Conservation (phyloP, 2,888 invertebrate species). For the Melieria crassipennis region DNA sequence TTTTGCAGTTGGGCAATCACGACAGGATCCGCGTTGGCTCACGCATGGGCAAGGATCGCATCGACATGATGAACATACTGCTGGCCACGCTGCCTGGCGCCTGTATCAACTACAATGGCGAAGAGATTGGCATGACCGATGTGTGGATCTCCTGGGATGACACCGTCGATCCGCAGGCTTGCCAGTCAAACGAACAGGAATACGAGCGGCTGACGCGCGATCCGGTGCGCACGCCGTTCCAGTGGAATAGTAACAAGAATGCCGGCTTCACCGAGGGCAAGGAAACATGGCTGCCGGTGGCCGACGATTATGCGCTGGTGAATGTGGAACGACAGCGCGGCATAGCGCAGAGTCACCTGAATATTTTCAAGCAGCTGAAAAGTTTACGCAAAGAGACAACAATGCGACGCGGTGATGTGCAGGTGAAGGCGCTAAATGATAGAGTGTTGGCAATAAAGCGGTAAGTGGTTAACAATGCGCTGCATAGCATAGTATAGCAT, state of each 20-base stretch:
- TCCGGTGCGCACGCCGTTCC: slow-evolving; percentile 72
- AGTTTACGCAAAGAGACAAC: slow-evolving; percentile 66
- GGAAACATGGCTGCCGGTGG: slow-evolving; percentile 63
- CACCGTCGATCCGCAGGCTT: slow-evolving; percentile 72
- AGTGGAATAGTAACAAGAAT: slow-evolving; percentile 68
- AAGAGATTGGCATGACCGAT: slow-evolving; percentile 76
- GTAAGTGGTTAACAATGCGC: slow-evolving; percentile 42
- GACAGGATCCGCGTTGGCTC: slow-evolving; percentile 76
- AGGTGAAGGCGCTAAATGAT: slow-evolving; percentile 59
- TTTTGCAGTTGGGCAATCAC: slow-evolving; percentile 77
- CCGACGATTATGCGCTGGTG: slow-evolving; percentile 69
- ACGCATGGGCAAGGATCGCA: slow-evolving; percentile 74
- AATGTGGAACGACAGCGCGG: slow-evolving; percentile 70
- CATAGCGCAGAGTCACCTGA: slow-evolving; percentile 68
- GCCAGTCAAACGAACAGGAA: slow-evolving; percentile 70
- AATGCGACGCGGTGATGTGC: slow-evolving; percentile 68
- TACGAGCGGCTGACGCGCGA: slow-evolving; percentile 72
- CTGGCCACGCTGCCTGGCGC: slow-evolving; percentile 83
- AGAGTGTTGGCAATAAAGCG: slow-evolving; percentile 67
- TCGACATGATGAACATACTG: slow-evolving; percentile 84
- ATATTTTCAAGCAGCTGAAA: slow-evolving; percentile 70
- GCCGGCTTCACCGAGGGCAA: slow-evolving; percentile 55
- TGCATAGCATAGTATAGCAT: too few relatives aligned
- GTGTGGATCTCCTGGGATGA: slow-evolving; percentile 70
- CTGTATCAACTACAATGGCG: slow-evolving; percentile 78